Base-by-base conservation (phyloP, 2,888 invertebrate genomes). In the Synergus japonicus region DNA sequence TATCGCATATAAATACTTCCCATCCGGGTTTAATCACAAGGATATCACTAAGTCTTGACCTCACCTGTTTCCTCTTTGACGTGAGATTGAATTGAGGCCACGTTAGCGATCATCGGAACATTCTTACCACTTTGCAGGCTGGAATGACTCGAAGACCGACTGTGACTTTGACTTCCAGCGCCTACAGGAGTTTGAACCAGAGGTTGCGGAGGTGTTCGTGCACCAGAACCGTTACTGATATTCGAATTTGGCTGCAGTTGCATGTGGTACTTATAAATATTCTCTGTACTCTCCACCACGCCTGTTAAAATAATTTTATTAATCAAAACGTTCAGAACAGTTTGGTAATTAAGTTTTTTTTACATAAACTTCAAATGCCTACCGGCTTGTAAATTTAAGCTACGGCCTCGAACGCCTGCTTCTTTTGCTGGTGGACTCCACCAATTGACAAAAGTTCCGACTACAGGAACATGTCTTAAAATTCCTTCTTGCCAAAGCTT, bases 371-470 rank as follows among this genome's bases (percentile, higher is more conserved):
- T 10, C n/a, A 29, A 10, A 67, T 79, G 82, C 77, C 81, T 83
- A 92, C 92, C 91, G 67, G 93, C 93, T 87, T 93, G 94, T 90
- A 98, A 93, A 92, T 97, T 96, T 83, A 98, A 94, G 92, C 95
- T 97, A 89, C 97, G 94, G 73, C 97, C 98, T 92, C 94, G 96
- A 85, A 96, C 96, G 86, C 95, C 96, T 9, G 95, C 93, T 86
- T 96, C 96, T 89, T 96, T 97, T 41, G 95, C 93, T 5, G 96
- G 94, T 10, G 98, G 99, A 76, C 97, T 97, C 97, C 97, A 98
- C 99, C 99, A 99, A 93, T 98, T 98, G 76, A 98, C 96, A 79
- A 99, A 95, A 37, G 97, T 96, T 0, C 98, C 97, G 80, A 99
- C 97, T 3, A 99, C 96, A 0, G 99, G 99, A 85, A 99, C 97